Conservation (phyloP, 2,888 invertebrate genomes). For the Fabriciana adippe region DNA sequence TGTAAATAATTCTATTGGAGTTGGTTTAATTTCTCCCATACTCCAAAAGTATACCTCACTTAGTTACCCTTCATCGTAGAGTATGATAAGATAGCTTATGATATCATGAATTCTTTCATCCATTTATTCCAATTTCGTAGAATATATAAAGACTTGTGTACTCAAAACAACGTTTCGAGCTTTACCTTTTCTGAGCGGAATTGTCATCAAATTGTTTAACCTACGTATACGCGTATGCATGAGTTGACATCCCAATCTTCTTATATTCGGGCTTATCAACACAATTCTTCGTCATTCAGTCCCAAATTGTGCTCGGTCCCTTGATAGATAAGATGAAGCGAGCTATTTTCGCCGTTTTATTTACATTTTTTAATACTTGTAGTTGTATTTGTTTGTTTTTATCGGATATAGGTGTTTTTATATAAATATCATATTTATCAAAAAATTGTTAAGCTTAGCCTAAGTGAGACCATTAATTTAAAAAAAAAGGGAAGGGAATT, state of each 20-base stretch:
- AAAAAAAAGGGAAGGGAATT: not conserved
- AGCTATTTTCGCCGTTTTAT: slow-evolving; percentile 12
- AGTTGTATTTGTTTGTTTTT: not conserved
- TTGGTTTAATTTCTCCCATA: too few relatives aligned
- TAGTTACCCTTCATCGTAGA: too few relatives aligned
- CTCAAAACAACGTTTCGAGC: not conserved
- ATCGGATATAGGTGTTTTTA: not conserved
- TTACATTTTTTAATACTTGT: slow-evolving; percentile 6
- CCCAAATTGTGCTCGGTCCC: slow-evolving; percentile 52
- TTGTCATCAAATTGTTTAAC: slow-evolving; percentile 50
- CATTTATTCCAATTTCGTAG: not conserved
- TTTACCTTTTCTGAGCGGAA: slow-evolving; percentile 59
- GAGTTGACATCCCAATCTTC: slow-evolving; percentile 50
- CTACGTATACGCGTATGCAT: slow-evolving; percentile 48
- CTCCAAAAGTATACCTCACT: too few relatives aligned
- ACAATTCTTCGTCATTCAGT: slow-evolving; percentile 57
- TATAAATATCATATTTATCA: too few relatives aligned
- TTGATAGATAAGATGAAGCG: slow-evolving; percentile 20
- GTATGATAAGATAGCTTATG: too few relatives aligned
- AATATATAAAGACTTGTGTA: not conserved
- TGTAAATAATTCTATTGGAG: too few relatives aligned
- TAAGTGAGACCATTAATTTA: not conserved
- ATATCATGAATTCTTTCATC: slow-evolving; percentile 1
- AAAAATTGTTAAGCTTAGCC: too few relatives aligned
- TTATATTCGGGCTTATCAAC: slow-evolving; percentile 64